These are phyloP conservation scores for Botrylloides violaceus DNA, from an alignment of 23 tunicate species.

Conservation along the genomic window DNA sequence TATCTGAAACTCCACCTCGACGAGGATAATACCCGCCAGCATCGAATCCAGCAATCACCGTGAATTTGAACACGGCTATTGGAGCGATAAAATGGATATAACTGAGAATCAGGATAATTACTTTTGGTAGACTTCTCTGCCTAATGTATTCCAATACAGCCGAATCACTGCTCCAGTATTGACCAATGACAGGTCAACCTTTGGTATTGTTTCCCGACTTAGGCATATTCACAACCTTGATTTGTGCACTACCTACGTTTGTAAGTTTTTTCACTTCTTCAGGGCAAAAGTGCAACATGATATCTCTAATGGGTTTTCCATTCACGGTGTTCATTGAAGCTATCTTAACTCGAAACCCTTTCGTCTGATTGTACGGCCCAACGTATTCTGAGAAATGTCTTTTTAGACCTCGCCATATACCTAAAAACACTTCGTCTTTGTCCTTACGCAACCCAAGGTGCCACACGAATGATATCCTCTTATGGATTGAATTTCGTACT, in stretches of 20 bases:
- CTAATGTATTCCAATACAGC: too few relatives aligned
- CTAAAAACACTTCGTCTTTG: slow-evolving; percentile 13
- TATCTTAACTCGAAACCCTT: not conserved
- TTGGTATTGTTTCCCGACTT: too few relatives aligned
- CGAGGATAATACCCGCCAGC: too few relatives aligned
- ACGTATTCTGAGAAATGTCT: not conserved
- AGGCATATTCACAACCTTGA: too few relatives aligned
- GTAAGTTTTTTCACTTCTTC: not conserved
- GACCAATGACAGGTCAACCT: too few relatives aligned
- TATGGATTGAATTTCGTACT: not conserved
- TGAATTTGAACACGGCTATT: too few relatives aligned
- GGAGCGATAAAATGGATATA: too few relatives aligned
- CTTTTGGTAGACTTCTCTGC: too few relatives aligned
- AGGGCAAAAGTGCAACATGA: not conserved
- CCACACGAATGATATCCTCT: slow-evolving; percentile 23
- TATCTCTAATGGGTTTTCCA: not conserved
- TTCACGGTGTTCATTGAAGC: not conserved
- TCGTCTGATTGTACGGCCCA: slow-evolving; percentile 17
- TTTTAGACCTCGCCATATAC: slow-evolving; percentile 26
- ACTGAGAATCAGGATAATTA: too few relatives aligned
- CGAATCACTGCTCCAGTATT: too few relatives aligned
- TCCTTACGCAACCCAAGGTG: slow-evolving; percentile 39
- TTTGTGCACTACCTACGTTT: not conserved
- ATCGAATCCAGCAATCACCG: too few relatives aligned
- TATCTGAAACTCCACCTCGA: too few relatives aligned